Conservation (phyloP, 2,888 invertebrate species). For the Tholera decimalis region DNA sequence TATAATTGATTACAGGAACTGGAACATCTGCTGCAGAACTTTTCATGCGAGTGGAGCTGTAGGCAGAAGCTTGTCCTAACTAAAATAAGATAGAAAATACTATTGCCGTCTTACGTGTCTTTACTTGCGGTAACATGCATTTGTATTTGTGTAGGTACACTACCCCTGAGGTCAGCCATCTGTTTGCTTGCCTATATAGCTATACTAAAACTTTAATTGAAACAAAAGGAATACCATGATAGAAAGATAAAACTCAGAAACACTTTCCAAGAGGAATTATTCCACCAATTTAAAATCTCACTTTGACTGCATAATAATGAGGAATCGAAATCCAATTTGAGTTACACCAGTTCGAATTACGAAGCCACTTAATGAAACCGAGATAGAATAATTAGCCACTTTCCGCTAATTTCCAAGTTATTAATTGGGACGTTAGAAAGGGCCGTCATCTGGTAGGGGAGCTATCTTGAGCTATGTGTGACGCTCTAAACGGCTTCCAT, state of each 20-base stretch:
- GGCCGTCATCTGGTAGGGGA: constrained; percentile 83
- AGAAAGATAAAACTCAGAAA: constrained; percentile 17
- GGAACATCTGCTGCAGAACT: too few relatives aligned
- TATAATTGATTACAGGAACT: too few relatives aligned
- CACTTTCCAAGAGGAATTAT: constrained; percentile 37
- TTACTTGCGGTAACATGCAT: background rate
- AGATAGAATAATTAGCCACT: constrained; percentile 88
- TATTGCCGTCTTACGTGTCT: too few relatives aligned
- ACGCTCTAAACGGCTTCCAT: constrained; percentile 66
- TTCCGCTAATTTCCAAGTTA: constrained; percentile 88
- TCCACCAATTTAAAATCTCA: constrained; percentile 56
- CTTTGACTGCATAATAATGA: constrained; percentile 66
- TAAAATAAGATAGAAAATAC: too few relatives aligned
- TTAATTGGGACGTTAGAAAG: constrained; percentile 86
- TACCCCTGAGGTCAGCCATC: too few relatives aligned
- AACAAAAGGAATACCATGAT: constrained; percentile 14
- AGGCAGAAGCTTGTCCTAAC: too few relatives aligned
- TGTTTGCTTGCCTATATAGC: background rate
- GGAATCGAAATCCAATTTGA: constrained; percentile 73
- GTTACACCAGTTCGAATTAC: constrained; percentile 66
- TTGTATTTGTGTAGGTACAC: too few relatives aligned
- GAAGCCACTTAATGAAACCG: constrained; percentile 82
- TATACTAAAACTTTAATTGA: background rate
- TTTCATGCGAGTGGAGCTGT: too few relatives aligned
- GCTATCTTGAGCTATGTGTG: constrained; percentile 64